Evolutionary conservation across 2,888 invertebrate genomes (phyloP).

Genomic region (Apamea epomidion): DNA sequence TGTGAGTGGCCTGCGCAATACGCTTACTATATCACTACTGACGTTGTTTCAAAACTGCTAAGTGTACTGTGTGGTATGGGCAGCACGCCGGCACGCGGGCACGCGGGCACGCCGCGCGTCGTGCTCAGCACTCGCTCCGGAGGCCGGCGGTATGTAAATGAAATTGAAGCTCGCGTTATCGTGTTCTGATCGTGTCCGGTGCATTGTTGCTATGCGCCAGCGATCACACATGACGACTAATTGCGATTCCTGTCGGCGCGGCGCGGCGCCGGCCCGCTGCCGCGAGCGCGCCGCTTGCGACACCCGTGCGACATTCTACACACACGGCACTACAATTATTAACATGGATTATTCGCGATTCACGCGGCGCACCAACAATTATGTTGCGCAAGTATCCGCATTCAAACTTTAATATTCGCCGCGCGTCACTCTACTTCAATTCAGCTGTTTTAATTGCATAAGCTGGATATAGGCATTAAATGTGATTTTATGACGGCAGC

Average conservation of each 20-base stretch:
- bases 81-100: constrained; percentile 23
- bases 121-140: constrained; percentile 41
- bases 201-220: constrained; percentile 69
- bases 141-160: constrained; percentile 64
- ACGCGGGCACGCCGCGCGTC: constrained; percentile 19
- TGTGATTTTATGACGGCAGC: constrained; percentile 41
- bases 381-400: constrained; percentile 80
- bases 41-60: constrained; percentile 55
- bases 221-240: constrained; percentile 64
- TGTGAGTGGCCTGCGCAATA: constrained; percentile 55
- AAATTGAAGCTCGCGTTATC: constrained; percentile 61
- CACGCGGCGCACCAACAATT: constrained; percentile 78
- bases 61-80: constrained; percentile 21
- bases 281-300: constrained; percentile 69
- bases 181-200: constrained; percentile 66
- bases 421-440: constrained; percentile 71
- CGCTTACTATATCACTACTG: constrained; percentile 47
- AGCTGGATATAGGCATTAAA: constrained; percentile 65
- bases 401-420: constrained; percentile 76
- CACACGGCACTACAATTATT: constrained; percentile 59
- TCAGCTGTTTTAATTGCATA: constrained; percentile 81
- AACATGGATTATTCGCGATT: constrained; percentile 75
- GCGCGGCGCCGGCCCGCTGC: constrained; percentile 35
- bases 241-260: constrained; percentile 61
- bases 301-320: constrained; percentile 58